Percentiles rank a stretch among this genome's conserved stretches.
Conservation (phyloP, 2,113 vertebrate species). For the Coturnix japonica region DNA sequence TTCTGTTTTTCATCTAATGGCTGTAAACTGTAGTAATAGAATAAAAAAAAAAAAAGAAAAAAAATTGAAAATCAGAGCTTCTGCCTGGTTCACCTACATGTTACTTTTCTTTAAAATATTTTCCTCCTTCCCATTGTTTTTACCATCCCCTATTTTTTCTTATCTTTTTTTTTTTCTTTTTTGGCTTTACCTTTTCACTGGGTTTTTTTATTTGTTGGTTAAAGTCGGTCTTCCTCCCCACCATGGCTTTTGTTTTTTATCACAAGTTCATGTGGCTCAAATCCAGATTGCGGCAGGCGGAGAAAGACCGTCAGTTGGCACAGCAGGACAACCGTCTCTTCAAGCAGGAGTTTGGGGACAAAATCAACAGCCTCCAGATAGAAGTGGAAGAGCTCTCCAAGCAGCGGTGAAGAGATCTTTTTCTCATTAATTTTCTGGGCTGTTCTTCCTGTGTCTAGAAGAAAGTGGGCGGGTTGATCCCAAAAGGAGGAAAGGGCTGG, state of each 20-base stretch:
- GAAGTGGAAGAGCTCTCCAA: slow-evolving; percentile 89
- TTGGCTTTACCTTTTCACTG: slow-evolving; percentile 63
- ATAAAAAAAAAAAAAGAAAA: slow-evolving; percentile 94
- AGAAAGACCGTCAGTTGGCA: slow-evolving; percentile 86
- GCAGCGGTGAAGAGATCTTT: slow-evolving; percentile 85
- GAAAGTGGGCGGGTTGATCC: background rate
- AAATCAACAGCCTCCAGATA: slow-evolving; percentile 93
- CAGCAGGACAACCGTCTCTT: slow-evolving; percentile 94
- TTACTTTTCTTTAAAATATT: slow-evolving; percentile 61
- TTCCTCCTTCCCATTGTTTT: slow-evolving; percentile 27
- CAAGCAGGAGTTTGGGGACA: slow-evolving; percentile 98
- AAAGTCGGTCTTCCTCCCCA: slow-evolving; percentile 78
- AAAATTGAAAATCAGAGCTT: slow-evolving; percentile 77
- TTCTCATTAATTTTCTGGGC: background rate
- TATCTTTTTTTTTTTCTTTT: background rate
- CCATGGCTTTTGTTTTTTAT: slow-evolving; percentile 88
- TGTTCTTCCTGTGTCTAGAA: background rate
- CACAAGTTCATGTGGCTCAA: slow-evolving; percentile 93
- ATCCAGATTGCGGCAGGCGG: slow-evolving; percentile 93
- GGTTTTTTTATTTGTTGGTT: slow-evolving; percentile 71
- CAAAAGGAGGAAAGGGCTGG: background rate
- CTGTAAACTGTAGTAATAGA: slow-evolving; percentile 95
- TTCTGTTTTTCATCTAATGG: slow-evolving; percentile 90
- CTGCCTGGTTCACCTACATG: slow-evolving; percentile 87
- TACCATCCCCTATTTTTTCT: slow-evolving; percentile 12